Percentiles rank a stretch among this genome's conserved stretches.
These are phyloP conservation scores for Caenorhabditis remanei DNA, from an alignment of 1,140 invertebrate species.

Conservation along the genomic window DNA sequence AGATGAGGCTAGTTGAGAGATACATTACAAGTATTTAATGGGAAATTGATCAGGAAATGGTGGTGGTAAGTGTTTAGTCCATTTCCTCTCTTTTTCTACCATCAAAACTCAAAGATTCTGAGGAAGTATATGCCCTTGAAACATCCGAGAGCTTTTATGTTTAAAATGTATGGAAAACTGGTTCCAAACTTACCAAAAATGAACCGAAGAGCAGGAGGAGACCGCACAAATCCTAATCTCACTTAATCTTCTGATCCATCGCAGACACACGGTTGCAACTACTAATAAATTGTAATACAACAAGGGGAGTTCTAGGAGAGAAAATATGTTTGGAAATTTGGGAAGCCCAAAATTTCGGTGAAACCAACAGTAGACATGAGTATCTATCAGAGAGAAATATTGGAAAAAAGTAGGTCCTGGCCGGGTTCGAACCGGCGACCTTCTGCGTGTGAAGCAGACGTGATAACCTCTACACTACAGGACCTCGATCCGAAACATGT, in stretches of 20 bases:
- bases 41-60: conserved; percentile 28
- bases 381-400: not conserved
- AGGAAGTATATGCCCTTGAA: not conserved
- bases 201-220: not conserved
- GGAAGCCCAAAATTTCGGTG: too few species aligned
- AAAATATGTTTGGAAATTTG: too few species aligned
- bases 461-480: conserved; percentile 71
- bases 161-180: not conserved
- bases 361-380: too few species aligned
- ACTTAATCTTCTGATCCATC: not conserved
- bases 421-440: conserved; percentile 74
- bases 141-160: too few species aligned
- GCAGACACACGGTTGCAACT: not conserved
- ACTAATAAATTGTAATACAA: not conserved
- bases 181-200: not conserved
- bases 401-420: conserved; percentile 44
- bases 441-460: conserved; percentile 74
- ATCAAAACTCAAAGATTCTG: conserved; percentile 16
- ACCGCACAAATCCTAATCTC: not conserved
- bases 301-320: too few species aligned
- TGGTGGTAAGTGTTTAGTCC: not conserved
- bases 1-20: not conserved
- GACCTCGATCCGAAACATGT: not conserved
- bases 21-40: not conserved
- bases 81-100: not conserved